These are phyloP conservation scores for Knipowitschia caucasica DNA, from an alignment of 2,797 vertebrate species.

Conservation along the genomic window DNA sequence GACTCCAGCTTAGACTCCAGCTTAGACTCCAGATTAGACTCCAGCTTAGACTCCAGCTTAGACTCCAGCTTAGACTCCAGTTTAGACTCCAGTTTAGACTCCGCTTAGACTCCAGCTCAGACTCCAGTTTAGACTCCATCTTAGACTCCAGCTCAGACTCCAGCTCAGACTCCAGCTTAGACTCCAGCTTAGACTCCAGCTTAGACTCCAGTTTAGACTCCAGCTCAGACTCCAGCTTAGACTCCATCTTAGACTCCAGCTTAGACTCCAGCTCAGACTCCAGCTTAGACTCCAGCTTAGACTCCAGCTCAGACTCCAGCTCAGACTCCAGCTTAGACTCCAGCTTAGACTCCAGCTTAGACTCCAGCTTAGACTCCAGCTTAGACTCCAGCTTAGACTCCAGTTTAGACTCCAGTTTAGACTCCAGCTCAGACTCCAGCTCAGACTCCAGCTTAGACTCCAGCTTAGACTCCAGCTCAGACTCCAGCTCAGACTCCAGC, in stretches of 20 bases:
- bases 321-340: not conserved
- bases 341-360: not conserved
- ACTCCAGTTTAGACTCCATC: no score
- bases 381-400: not conserved
- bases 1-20: not conserved
- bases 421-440: not conserved
- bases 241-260: no score
- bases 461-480: no score
- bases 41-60: not conserved
- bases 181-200: not conserved
- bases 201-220: no score
- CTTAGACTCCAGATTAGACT: not conserved
- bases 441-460: no score
- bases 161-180: not conserved
- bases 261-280: not conserved
- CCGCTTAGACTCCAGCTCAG: not conserved
- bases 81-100: no score
- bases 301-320: not conserved
- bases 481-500: not conserved
- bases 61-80: not conserved
- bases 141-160: not conserved
- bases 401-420: no score
- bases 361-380: not conserved
- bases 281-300: no score
- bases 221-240: not conserved